Base-by-base conservation (phyloP, 2,888 invertebrate species). In the Aspidiotus destructor region DNA sequence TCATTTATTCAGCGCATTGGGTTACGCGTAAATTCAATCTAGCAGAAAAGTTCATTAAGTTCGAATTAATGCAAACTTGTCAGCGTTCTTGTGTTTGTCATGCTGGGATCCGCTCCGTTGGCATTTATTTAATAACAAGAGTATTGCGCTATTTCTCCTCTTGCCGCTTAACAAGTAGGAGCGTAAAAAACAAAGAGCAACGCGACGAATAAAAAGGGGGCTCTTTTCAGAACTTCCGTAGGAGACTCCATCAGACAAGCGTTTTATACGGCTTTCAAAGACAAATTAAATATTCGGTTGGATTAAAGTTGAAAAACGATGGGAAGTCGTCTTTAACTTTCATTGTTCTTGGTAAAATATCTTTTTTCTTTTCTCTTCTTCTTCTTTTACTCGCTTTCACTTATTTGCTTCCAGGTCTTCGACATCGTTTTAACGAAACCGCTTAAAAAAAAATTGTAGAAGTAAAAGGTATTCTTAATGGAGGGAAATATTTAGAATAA, bases 271-370 rank as follows among this genome's bases (percentile, higher is more conserved):
- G 65, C 58, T 58, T 58, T 57, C 65, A 65, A 65, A 65, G 57
- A 65, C 65, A 65, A 65, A 65, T 65, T 65, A 65, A 65, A 65
- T 65, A 65, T 65, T 65, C 65, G 65, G 65, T 65, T 65, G 58
- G 65, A 65, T 65, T 65, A 65, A 65, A 65, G 58, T 65, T 65
- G 40, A 65, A 65, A 65, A 65, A 60, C 58, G 65, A 65, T 65
- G 65, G 58, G 60, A 65, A 65, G 60, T 58, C 65, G 65, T 65
- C 48, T 44, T 65, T 40, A 58, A 10, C 53, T 44, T 48, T 44
- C 58, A 58, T 65, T 65, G 58, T 65, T 65, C 65, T 65, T 58
- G 40, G 8, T 41, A 60, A 44, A 58, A 65, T 65, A 57, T 17
- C 41, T 15, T 48, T 44, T 58, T 64, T 55, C 55, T 58, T 40